Evolutionary conservation across 1,140 invertebrate species (phyloP).

Genomic region (Heliconius hewitsoni): DNA sequence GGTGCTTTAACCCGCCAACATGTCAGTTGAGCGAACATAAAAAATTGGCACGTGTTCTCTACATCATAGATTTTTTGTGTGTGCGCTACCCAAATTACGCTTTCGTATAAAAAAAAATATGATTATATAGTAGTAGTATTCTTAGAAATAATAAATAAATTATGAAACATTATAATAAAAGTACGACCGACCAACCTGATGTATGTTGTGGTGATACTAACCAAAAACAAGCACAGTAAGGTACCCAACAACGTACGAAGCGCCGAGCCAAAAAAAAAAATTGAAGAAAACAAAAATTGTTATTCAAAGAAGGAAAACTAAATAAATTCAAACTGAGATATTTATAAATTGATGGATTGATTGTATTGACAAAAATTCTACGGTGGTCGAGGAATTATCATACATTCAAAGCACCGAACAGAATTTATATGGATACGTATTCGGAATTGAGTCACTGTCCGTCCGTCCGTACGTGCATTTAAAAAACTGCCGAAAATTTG

Average conservation of each 20-base stretch:
- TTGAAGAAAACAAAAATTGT: conserved; percentile 21
- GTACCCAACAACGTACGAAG: background rate
- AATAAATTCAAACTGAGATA: conserved; percentile 9
- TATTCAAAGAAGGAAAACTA: conserved; percentile 21
- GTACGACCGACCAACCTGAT: background rate
- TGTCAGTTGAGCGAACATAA: conserved; percentile 35
- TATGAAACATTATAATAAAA: background rate
- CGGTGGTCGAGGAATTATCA: conserved; percentile 45
- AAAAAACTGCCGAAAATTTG: conserved; percentile 55
- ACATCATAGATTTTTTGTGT: conserved; percentile 30
- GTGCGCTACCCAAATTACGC: conserved; percentile 36
- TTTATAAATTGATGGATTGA: conserved; percentile 11
- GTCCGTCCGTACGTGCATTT: conserved; percentile 62
- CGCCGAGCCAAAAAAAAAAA: conserved; percentile 4
- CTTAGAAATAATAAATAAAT: conserved; percentile 13
- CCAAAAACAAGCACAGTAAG: background rate
- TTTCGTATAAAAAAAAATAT: conserved; percentile 20
- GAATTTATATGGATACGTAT: conserved; percentile 63
- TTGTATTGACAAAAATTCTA: conserved; percentile 29
- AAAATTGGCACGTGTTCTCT: conserved; percentile 43
- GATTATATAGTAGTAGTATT: background rate
- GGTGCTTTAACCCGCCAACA: conserved; percentile 38
- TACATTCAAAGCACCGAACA: conserved; percentile 49
- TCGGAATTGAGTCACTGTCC: conserved; percentile 58
- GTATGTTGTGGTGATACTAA: background rate